Conservation (phyloP, 2,797 vertebrate genomes). For the Lophius americanus region DNA sequence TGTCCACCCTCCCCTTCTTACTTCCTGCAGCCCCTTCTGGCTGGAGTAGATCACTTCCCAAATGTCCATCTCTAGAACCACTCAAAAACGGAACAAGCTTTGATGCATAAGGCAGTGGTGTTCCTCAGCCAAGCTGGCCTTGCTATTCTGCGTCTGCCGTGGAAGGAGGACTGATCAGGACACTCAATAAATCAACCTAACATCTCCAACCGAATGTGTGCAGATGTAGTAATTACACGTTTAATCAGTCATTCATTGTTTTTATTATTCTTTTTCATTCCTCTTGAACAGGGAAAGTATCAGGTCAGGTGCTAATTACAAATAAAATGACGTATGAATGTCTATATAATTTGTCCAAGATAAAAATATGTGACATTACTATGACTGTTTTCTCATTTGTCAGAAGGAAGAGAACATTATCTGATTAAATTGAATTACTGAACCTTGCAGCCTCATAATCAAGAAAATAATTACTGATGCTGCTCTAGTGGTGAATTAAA, state of each 20-base stretch:
- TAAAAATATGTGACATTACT: background rate
- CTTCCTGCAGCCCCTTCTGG: background rate
- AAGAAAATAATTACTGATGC: background rate
- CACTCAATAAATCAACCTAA: background rate
- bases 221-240: background rate
- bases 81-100: background rate
- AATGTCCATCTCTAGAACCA: background rate
- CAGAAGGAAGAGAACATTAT: background rate
- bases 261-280: background rate
- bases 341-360: background rate
- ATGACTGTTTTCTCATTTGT: background rate
- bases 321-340: background rate
- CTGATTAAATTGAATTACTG: background rate
- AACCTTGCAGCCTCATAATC: background rate
- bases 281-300: background rate
- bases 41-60: background rate
- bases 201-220: background rate
- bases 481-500: slow-evolving; percentile 1
- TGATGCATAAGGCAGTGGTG: background rate
- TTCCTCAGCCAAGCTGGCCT: background rate
- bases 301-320: background rate
- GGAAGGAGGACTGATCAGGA: background rate
- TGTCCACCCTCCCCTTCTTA: too few relatives aligned
- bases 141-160: background rate
- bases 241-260: background rate